Evolutionary conservation across 2,797 vertebrate genomes (phyloP).

Genomic region (Bufotes viridis): DNA sequence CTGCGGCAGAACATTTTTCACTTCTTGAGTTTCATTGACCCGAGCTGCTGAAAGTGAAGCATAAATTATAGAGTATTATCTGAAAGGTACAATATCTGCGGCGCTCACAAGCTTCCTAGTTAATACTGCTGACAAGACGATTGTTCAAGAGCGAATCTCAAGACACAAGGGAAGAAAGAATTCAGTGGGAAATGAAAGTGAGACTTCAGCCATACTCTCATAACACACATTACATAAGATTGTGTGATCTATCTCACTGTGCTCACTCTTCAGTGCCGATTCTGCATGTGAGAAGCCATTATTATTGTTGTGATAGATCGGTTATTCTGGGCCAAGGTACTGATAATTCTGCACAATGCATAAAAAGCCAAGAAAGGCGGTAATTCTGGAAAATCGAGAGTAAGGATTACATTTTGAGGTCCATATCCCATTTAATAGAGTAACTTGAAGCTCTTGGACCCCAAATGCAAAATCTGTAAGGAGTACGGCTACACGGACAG

Average conservation of each 20-base stretch:
- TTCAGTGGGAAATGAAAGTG: constrained; percentile 11
- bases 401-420: too few relatives aligned
- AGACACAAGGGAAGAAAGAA: constrained; percentile 12
- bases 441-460: too few relatives aligned
- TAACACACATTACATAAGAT: background rate
- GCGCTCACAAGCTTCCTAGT: constrained; percentile 21
- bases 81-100: constrained; percentile 40
- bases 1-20: constrained; percentile 48
- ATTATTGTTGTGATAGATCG: background rate
- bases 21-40: constrained; percentile 46
- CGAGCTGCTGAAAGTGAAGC: constrained; percentile 35
- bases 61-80: constrained; percentile 57
- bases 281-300: background rate
- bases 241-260: background rate
- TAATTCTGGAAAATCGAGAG: too few relatives aligned
- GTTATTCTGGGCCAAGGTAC: background rate
- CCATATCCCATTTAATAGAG: too few relatives aligned
- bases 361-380: background rate
- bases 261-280: background rate
- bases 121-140: constrained; percentile 48
- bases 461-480: too few relatives aligned
- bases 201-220: background rate
- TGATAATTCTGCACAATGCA: background rate
- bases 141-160: constrained; percentile 39
- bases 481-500: too few relatives aligned